Evolutionary conservation across 2,797 vertebrate species (phyloP).

Genomic region (Lepus oiostolus): DNA sequence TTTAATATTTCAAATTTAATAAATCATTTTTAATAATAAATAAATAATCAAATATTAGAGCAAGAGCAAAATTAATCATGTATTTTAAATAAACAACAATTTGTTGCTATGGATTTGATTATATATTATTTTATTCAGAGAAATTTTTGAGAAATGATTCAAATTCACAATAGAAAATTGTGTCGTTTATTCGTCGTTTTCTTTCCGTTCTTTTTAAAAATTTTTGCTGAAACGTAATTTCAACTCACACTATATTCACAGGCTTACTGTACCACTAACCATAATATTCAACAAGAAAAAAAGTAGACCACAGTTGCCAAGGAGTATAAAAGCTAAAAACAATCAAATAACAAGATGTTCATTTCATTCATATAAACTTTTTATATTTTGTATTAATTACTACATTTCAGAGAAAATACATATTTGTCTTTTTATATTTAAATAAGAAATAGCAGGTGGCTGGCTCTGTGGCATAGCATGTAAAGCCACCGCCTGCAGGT

Average conservation of each 20-base stretch:
- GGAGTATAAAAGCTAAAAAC: no score
- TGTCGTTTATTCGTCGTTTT: neutral
- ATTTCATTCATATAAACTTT: neutral
- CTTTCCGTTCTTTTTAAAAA: neutral
- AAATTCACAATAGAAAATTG: neutral
- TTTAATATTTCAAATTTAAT: conserved; percentile 16
- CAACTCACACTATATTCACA: neutral
- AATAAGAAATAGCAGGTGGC: neutral
- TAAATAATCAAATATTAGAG: neutral
- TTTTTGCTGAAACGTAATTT: neutral
- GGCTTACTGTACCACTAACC: no score
- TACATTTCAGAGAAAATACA: neutral
- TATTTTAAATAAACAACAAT: neutral
- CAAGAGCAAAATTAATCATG: neutral
- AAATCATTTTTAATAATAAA: neutral
- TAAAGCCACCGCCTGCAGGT: no score
- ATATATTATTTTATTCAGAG: neutral
- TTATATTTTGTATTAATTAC: no score
- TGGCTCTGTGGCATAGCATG: no score
- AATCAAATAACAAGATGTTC: neutral
- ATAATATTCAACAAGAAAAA: no score
- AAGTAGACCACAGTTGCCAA: no score
- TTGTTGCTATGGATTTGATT: neutral
- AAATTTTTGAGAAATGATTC: neutral
- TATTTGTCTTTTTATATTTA: neutral